These are phyloP conservation scores for Meloidogyne hapla DNA, from an alignment of 1,140 invertebrate species.

Conservation along the genomic window DNA sequence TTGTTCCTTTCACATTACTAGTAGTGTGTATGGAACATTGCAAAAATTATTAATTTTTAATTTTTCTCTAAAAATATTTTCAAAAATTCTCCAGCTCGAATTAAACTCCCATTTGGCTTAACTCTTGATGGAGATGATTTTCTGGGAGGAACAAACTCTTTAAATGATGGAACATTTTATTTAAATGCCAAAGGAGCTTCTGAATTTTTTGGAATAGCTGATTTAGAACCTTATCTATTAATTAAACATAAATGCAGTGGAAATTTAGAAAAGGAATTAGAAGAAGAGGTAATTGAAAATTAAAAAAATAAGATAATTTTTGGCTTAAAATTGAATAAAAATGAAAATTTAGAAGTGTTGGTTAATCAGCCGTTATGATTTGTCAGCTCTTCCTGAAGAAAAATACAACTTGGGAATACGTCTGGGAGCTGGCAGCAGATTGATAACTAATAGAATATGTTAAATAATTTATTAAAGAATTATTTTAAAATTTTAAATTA, in stretches of 20 bases:
- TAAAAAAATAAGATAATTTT: too few relatives aligned
- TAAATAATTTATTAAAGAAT: not conserved
- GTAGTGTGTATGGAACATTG: not conserved
- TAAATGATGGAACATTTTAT: not conserved
- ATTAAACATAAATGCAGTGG: not conserved
- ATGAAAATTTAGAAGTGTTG: not conserved
- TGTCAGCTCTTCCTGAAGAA: not conserved
- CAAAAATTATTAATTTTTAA: not conserved
- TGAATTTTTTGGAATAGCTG: not conserved
- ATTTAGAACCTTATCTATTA: not conserved
- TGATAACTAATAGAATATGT: not conserved
- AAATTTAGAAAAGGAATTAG: not conserved
- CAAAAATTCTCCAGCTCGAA: not conserved
- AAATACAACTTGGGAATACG: not conserved
- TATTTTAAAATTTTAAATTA: too few relatives aligned
- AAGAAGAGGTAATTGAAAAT: not conserved
- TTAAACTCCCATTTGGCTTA: not conserved
- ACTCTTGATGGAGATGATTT: not conserved
- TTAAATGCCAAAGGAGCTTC: not conserved
- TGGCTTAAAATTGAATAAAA: too few relatives aligned
- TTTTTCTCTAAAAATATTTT: not conserved
- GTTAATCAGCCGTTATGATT: not conserved
- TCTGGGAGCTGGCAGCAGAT: not conserved
- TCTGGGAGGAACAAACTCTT: not conserved
- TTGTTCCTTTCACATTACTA: not conserved